Conservation (phyloP, 1,140 invertebrate species). For the Lepidostoma basale region DNA sequence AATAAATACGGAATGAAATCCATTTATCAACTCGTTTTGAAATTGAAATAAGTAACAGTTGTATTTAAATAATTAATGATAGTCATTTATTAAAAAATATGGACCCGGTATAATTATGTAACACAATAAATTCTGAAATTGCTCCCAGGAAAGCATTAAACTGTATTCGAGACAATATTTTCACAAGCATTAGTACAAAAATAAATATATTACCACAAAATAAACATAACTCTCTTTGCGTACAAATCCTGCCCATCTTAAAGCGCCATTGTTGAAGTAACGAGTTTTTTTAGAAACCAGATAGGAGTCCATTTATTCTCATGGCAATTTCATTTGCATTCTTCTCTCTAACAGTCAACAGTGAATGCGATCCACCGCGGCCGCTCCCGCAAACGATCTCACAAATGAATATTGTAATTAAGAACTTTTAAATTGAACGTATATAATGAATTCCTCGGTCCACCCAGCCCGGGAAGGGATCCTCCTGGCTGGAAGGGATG, state of each 20-base stretch:
- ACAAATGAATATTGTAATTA: conserved; percentile 32
- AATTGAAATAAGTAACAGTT: no score
- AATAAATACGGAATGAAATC: no score
- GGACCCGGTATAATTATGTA: not conserved
- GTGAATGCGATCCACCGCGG: not conserved
- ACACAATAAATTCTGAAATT: not conserved
- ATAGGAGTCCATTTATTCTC: not conserved
- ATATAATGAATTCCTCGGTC: no score
- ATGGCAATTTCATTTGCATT: not conserved
- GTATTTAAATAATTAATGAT: no score
- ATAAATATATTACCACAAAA: not conserved
- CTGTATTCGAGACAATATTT: not conserved
- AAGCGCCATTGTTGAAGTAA: not conserved
- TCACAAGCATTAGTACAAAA: not conserved
- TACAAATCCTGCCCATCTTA: not conserved
- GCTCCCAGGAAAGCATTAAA: not conserved
- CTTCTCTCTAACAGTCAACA: not conserved
- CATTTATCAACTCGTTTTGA: no score
- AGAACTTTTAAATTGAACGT: conserved; percentile 30
- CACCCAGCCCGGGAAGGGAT: not conserved
- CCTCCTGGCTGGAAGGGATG: not conserved
- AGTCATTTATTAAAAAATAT: not conserved
- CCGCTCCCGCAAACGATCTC: conserved; percentile 14
- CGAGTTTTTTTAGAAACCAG: not conserved
- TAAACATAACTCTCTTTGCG: not conserved